A percentile compares a stretch with the other conserved stretches of the same genome.
These are phyloP conservation scores for Zalophus californianus DNA, from an alignment of 2,797 vertebrate species.

Conservation along the genomic window DNA sequence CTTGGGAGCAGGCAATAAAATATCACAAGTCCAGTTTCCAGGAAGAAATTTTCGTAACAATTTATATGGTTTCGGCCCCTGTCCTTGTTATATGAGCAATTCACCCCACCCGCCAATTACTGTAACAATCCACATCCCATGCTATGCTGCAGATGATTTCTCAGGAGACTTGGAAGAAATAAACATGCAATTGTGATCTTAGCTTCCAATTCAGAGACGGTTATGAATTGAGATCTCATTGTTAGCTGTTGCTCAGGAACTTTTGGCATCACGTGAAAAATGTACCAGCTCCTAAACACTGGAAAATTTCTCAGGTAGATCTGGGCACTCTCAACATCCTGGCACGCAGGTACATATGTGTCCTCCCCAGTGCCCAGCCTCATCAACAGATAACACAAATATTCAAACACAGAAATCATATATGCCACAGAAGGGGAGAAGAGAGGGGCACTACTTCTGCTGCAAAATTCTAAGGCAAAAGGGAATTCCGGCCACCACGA, in stretches of 20 bases:
- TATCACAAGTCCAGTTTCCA: constrained; percentile 22
- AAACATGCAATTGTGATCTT: not conserved
- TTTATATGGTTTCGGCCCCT: constrained; percentile 27
- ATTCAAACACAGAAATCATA: not conserved
- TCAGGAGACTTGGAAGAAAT: not conserved
- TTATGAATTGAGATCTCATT: not conserved
- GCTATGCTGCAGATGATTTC: not conserved
- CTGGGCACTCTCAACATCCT: too few relatives aligned
- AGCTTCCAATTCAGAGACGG: not conserved
- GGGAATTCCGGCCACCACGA: not conserved
- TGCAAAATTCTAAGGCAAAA: not conserved
- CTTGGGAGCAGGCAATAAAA: constrained; percentile 61
- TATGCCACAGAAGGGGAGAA: not conserved
- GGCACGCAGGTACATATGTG: not conserved
- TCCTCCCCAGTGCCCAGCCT: not conserved
- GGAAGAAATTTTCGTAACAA: constrained; percentile 16
- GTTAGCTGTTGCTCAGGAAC: not conserved
- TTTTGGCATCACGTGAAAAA: not conserved
- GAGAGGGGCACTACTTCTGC: not conserved
- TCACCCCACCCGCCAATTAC: not conserved
- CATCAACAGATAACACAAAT: not conserved
- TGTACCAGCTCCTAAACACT: not conserved
- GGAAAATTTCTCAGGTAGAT: not conserved
- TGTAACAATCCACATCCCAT: not conserved
- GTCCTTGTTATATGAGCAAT: not conserved